These are phyloP conservation scores for Fistularia tabacaria DNA, from an alignment of 2,797 vertebrate species.

Conservation along the genomic window DNA sequence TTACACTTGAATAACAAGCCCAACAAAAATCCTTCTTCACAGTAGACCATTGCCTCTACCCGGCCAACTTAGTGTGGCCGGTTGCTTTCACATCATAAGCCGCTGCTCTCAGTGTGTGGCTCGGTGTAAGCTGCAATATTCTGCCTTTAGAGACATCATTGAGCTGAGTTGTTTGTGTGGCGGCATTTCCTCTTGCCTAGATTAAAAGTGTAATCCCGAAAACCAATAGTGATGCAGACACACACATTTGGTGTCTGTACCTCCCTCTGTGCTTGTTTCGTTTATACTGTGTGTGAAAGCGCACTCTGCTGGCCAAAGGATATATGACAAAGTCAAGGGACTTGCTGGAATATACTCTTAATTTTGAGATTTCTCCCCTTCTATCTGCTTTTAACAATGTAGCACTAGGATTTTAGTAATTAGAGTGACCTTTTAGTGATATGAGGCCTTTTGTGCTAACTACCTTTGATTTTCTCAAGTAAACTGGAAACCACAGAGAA, in stretches of 20 bases:
- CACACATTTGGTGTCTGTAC: slow-evolving; percentile 17
- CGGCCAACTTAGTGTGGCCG: slow-evolving; percentile 5
- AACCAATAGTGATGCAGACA: slow-evolving; percentile 47
- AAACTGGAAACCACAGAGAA: too few relatives aligned
- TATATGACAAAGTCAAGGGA: slow-evolving; percentile 11
- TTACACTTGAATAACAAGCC: neutral
- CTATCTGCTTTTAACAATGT: slow-evolving; percentile 19
- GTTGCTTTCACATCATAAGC: slow-evolving; percentile 33
- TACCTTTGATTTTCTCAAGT: slow-evolving; percentile 32
- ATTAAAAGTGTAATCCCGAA: slow-evolving; percentile 65
- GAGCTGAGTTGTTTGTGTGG: slow-evolving; percentile 41
- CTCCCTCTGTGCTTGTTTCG: slow-evolving; percentile 1
- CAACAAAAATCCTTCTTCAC: slow-evolving; percentile 7
- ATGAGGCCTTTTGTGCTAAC: slow-evolving; percentile 38
- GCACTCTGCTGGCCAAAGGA: slow-evolving; percentile 56
- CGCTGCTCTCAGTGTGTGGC: slow-evolving; percentile 38
- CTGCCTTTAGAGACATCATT: slow-evolving; percentile 36
- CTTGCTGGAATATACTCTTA: slow-evolving; percentile 12
- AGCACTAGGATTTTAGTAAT: too few relatives aligned
- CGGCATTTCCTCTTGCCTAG: slow-evolving; percentile 35
- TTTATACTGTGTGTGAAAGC: slow-evolving; percentile 28
- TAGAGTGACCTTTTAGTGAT: slow-evolving; percentile 25
- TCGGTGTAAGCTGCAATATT: slow-evolving; percentile 36
- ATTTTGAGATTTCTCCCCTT: slow-evolving; percentile 35
- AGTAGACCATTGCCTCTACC: neutral